These are phyloP conservation scores for Neoitamus cyanurus DNA, from an alignment of 2,888 invertebrate species.

Conservation along the genomic window DNA sequence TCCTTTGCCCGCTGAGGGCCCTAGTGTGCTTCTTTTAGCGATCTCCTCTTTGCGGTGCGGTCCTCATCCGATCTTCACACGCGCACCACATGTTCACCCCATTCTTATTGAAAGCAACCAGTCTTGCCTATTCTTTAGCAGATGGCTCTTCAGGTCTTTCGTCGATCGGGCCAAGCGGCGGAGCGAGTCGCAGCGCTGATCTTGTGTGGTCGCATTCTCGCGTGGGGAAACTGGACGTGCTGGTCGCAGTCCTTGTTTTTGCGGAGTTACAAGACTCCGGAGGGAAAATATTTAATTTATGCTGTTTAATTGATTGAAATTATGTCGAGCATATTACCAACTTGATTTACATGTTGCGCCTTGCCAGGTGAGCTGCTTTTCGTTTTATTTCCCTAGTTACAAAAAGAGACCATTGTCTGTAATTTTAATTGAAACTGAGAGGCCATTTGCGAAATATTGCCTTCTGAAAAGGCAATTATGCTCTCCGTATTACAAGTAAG, in stretches of 20 bases:
- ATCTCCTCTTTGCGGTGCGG: background rate
- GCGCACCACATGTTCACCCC: background rate
- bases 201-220: background rate
- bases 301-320: conserved; percentile 5
- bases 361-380: background rate
- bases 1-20: background rate
- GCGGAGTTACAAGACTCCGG: background rate
- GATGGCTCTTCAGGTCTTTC: background rate
- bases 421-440: background rate
- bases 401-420: background rate
- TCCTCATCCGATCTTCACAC: too few species aligned
- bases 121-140: background rate
- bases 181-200: background rate
- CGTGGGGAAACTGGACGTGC: background rate
- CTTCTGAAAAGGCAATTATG: too few species aligned
- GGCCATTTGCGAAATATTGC: too few species aligned
- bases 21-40: background rate
- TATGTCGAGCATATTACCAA: background rate
- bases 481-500: too few species aligned
- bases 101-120: background rate
- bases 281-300: background rate
- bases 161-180: background rate
- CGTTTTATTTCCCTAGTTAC: background rate
- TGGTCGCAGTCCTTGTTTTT: background rate
- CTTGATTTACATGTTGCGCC: background rate